Evolutionary conservation across 2,888 invertebrate genomes (phyloP), one percentile per base, ranked within the genome.

Genomic region (Drosophila macrospina): DNA sequence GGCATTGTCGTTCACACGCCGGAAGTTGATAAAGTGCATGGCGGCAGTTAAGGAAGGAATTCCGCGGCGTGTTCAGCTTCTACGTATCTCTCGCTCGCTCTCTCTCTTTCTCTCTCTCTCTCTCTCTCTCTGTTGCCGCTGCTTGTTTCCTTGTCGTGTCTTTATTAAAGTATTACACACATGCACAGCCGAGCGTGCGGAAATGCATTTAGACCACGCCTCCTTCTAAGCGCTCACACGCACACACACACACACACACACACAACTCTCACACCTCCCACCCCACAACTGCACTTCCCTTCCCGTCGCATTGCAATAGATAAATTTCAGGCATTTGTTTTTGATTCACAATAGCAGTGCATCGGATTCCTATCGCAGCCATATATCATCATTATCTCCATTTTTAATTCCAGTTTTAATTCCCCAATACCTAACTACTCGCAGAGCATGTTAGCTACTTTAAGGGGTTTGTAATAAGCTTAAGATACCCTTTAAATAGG

Each of bases 21-120:
- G 85, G 85, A 85, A 86, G 85, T 85, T 85, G 85, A 85, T 85
- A 86, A 88, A 85, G 85, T 85, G 84, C 86, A 63, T 78, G 85
- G 64, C 78, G 72, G 74, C 68, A 54, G 52, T 32, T 30, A 41
- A 41, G 52, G 69, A 66, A 72, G 85, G 80, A 87, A 87, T 84
- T 87, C 82, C 83, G 83, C 70, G 79, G 72, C 66, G 39, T 77
- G 78, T 64, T 61, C 44, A 42, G 37, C 45, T 39, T 20, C 20
- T 20, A 20, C 28, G 28, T 28, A 1, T 28, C 28, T 28, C 6
- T 28, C 28, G 5, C 5, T 26, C 44, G 44, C 28, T 28, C 5
- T 26, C 44, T 48, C 26, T 20, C 13, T 7, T 13, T 16, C 28
- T 8, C 50, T 28, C 4, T 13, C 24, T 54, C 4, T 6, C 13